phyloP scores from a whole-genome alignment of 1,140 invertebrate species.

The Scaptomyza hsui region DNA sequence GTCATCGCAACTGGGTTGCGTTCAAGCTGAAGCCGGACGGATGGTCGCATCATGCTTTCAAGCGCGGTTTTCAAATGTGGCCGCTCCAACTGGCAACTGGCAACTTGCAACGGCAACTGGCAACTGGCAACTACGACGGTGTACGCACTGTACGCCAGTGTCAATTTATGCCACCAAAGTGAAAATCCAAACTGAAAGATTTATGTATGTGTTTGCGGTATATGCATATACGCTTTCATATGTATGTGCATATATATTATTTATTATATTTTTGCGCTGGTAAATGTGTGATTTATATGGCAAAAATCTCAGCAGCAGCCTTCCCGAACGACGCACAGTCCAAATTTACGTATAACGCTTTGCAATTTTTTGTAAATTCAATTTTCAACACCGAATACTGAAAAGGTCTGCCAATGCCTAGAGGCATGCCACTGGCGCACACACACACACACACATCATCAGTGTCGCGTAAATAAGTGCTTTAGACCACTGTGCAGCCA shows the following conservation, averaged over 20 bases:
- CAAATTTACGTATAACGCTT: constrained; percentile 68
- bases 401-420: constrained; percentile 15
- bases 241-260: constrained; percentile 43
- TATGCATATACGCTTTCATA: constrained; percentile 9
- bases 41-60: constrained; percentile 61
- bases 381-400: constrained; percentile 45
- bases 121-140: constrained; percentile 11
- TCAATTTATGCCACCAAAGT: constrained; percentile 81
- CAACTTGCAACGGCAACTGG: constrained; percentile 3
- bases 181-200: constrained; percentile 81
- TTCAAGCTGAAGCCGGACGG: constrained; percentile 52
- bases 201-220: constrained; percentile 56
- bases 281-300: constrained; percentile 76
- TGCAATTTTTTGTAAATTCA: constrained; percentile 47
- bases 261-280: constrained; percentile 72
- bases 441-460: constrained; percentile 11
- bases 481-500: constrained; percentile 76
- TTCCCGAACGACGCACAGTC: constrained; percentile 49
- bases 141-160: constrained; percentile 60
- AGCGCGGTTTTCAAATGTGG: constrained; percentile 76
- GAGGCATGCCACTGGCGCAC: constrained; percentile 33
- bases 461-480: constrained; percentile 67
- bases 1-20: constrained; percentile 72
- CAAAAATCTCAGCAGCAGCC: constrained; percentile 62
- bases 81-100: constrained; percentile 4